Evolutionary conservation across 2,888 invertebrate species (phyloP).

Genomic region (Fragum whitleyi): DNA sequence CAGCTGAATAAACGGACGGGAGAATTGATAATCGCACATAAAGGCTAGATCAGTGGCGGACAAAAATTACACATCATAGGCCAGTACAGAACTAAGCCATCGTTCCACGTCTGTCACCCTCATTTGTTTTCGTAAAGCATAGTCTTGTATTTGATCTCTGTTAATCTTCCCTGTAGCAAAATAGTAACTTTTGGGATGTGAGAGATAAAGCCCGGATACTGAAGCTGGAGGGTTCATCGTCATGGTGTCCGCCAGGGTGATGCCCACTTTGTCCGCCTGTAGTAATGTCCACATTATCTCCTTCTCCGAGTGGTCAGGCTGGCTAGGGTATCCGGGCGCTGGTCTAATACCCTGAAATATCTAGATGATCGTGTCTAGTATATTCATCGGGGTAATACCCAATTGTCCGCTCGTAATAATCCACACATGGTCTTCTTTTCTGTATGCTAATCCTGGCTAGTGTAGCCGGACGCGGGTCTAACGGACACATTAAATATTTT

Average conservation of each 20-base stretch:
- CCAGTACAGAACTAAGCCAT: constrained; percentile 87
- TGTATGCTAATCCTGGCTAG: no score
- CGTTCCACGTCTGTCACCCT: constrained; percentile 85
- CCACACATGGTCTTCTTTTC: no score
- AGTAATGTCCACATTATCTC: constrained; percentile 87
- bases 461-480: no score
- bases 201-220: constrained; percentile 87
- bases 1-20: no score
- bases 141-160: constrained; percentile 87
- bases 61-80: constrained; percentile 85
- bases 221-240: constrained; percentile 88
- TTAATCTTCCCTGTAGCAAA: constrained; percentile 87
- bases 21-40: no score
- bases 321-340: constrained; percentile 88
- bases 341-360: constrained; percentile 87
- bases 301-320: constrained; percentile 88
- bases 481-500: no score
- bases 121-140: constrained; percentile 86
- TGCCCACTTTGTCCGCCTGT: constrained; percentile 84
- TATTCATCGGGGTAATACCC: no score
- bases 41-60: no score
- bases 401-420: no score
- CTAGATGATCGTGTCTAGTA: no score
- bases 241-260: constrained; percentile 87
- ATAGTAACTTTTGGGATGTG: constrained; percentile 87